These are phyloP conservation scores for Pachyrhynchus sulphureomaculatus DNA, from an alignment of 1,140 invertebrate species.

Conservation along the genomic window DNA sequence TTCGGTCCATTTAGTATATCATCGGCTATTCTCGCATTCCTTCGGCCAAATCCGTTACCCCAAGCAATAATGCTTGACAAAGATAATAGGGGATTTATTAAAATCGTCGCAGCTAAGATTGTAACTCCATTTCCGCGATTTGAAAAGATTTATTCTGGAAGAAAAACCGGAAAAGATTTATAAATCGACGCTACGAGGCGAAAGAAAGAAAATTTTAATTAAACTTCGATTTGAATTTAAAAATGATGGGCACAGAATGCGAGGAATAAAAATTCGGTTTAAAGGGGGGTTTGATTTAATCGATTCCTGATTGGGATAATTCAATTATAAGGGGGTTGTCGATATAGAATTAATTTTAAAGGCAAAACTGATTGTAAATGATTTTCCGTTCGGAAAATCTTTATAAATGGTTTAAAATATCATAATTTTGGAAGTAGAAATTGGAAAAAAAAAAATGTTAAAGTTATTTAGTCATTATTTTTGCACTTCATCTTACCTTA, in stretches of 20 bases:
- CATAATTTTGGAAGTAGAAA: no score
- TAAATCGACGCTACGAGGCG: constrained; percentile 2
- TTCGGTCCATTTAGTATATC: constrained; percentile 12
- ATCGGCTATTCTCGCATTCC: constrained; percentile 17
- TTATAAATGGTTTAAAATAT: no score
- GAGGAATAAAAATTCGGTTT: constrained; percentile 8
- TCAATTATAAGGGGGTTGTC: constrained; percentile 16
- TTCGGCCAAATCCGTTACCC: constrained; percentile 11
- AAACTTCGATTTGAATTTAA: constrained; percentile 32
- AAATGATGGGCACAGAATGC: constrained; percentile 13
- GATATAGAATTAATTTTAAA: constrained; percentile 25
- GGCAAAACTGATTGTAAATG: no score
- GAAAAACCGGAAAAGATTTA: constrained; percentile 28
- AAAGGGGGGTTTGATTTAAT: not conserved
- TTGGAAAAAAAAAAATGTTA: no score
- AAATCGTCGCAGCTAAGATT: constrained; percentile 25
- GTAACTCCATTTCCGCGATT: constrained; percentile 37
- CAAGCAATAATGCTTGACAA: constrained; percentile 32
- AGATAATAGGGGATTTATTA: constrained; percentile 39
- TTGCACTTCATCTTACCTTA: no score
- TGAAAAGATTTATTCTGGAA: constrained; percentile 26
- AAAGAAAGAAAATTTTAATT: constrained; percentile 27
- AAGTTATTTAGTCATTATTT: no score
- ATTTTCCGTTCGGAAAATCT: no score
- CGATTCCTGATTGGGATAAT: constrained; percentile 18